Evolutionary conservation across 1,140 invertebrate species (phyloP), one percentile per base, ranked within the genome.

Genomic region (Pseudoatta argentina): DNA sequence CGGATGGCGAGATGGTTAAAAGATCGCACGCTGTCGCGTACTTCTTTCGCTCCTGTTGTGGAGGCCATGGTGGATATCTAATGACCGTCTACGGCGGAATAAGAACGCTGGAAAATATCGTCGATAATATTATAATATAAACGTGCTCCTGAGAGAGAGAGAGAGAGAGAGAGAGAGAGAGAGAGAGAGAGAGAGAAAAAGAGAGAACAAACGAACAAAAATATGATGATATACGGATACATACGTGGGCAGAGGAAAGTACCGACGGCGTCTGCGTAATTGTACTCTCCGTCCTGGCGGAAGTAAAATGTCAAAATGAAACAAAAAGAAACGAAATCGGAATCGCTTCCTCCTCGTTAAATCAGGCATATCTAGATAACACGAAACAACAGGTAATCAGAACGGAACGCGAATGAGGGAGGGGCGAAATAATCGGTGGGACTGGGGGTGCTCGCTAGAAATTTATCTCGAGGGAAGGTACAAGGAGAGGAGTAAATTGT

Each of bases 291-390:
- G 75, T 86, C 44, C 48, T 83, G 85, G 27, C 34, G 77, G 66
- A 71, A 83, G 78, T 59, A 83, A 86, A 86, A 72, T 63, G n/a
- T 63, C 21, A 44, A 78, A 78, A 78, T 78, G 24, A 78, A 78
- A 66, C 1, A 53, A 79, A 51, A 30, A 66, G 24, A 21, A 82
- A 79, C 24, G 66, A 67, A 66, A 86, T 39, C n/a, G 77, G 24
- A 61, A 61, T 51, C 21, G 44, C 27, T 87, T 87, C 21, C 10
- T 83, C 21, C 44, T 90, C 76, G 79, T 85, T 77, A 86, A 92
- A 91, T 88, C 89, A 91, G 87, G 85, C 87, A 87, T 81, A 75
- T 89, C 66, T 89, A 89, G 69, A 86, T 53, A 88, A 86, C 89
- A 91, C 30, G 73, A 73, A 90, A 86, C 59, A 90, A 81, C 85